A percentile compares a stretch with the other conserved stretches of the same genome.
Evolutionary conservation across 2,888 invertebrate species (phyloP).

Genomic region (Pandemis corylana): DNA sequence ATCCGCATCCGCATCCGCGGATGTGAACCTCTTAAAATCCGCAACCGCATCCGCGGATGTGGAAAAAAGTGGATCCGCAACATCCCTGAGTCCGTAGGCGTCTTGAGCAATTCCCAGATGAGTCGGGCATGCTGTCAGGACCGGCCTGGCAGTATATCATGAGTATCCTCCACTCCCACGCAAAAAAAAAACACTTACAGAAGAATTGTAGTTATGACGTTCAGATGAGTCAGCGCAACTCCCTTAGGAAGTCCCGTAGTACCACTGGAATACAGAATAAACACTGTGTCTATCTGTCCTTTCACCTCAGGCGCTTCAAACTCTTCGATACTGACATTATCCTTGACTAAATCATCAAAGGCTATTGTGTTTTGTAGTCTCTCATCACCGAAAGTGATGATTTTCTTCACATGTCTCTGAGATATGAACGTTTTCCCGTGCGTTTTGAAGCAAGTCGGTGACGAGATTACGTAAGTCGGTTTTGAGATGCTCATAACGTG

Average conservation of each 20-base stretch:
- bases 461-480: slow-evolving; percentile 41
- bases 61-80: too few relatives aligned
- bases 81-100: too few relatives aligned
- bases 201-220: slow-evolving; percentile 43
- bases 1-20: too few relatives aligned
- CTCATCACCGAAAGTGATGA: slow-evolving; percentile 43
- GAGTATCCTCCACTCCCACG: too few relatives aligned
- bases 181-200: slow-evolving; percentile 37
- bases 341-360: slow-evolving; percentile 13
- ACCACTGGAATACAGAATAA: slow-evolving; percentile 52
- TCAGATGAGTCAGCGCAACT: slow-evolving; percentile 51
- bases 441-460: slow-evolving; percentile 29
- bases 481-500: slow-evolving; percentile 42
- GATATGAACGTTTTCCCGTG: slow-evolving; percentile 20
- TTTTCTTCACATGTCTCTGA: slow-evolving; percentile 29
- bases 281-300: slow-evolving; percentile 47
- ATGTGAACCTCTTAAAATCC: too few relatives aligned
- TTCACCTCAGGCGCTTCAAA: slow-evolving; percentile 46
- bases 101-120: too few relatives aligned
- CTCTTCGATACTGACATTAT: slow-evolving; percentile 26
- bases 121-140: too few relatives aligned
- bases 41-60: too few relatives aligned
- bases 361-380: neutral
- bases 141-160: too few relatives aligned
- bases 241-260: slow-evolving; percentile 54